Base-by-base conservation (phyloP, 1,140 invertebrate genomes). In the Apocrypta bakeri region DNA sequence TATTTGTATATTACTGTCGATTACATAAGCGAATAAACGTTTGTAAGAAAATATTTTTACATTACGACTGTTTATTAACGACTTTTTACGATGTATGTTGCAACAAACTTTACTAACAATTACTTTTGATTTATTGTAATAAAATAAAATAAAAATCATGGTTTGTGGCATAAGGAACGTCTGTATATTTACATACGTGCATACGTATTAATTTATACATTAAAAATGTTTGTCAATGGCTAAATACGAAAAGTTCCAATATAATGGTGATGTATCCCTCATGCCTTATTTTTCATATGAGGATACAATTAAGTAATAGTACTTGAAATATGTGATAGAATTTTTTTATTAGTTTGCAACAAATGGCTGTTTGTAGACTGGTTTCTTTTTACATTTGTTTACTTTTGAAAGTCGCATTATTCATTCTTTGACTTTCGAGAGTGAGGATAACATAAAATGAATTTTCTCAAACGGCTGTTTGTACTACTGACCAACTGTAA, bases 241-340 rank as follows among this genome's bases (percentile, higher is more conserved):
- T 74, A 17, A 73, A 74, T 66, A 73, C 74, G 29, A 33, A 9
- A 79, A 79, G 42, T 78, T 83, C 63, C 27, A 79, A 25, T 24
- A 33, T 2, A 83, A 83, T 72, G 25, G 6, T 12, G 17, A 71
- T 78, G 17, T 74, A 42, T 74, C 14, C 66, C 42, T 83, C 64
- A 79, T 75, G 82, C 69, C 71, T 83, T 79, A 83, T 48, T 73
- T 78, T 78, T 66, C 72, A 79, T 48, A 33, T 74, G 66, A 74
- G 63, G 24, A 68, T 83, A 75, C 24, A 56, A 31, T 56, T 74
- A 74, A 72, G 37, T 78, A 83, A 78, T 42, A 78, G 68, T 77
- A 83, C 66, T 83, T 72, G 48, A 78, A 83, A 78, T 75, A 78
- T 79, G 76, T 83, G 82, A 79, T 83, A 79, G 76, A 75, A 27